A percentile compares a stretch with the other conserved stretches of the same genome.
Conservation (phyloP, 2,797 vertebrate species). For the Sciurus vulgaris region DNA sequence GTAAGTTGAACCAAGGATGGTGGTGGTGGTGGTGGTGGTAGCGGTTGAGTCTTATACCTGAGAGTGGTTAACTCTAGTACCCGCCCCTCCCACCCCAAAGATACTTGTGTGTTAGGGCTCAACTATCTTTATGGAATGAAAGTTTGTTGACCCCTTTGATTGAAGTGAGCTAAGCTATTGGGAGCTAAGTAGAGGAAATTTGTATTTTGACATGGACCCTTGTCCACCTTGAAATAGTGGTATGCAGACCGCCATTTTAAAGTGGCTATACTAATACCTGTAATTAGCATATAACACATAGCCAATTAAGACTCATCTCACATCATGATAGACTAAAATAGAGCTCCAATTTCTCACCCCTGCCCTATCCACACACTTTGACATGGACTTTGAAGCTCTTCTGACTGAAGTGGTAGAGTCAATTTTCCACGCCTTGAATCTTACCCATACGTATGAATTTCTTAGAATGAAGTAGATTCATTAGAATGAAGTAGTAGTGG, state of each 20-base stretch:
- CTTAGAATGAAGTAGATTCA: neutral
- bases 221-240: neutral
- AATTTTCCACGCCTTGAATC: neutral
- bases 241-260: neutral
- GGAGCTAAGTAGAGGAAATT: conserved; percentile 4
- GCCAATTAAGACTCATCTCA: neutral
- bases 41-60: neutral
- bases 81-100: neutral
- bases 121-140: neutral
- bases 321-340: neutral
- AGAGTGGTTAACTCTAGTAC: neutral
- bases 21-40: neutral
- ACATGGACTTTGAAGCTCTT: neutral
- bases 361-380: neutral
- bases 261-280: neutral
- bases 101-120: neutral
- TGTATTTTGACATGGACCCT: neutral
- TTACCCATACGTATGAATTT: neutral
- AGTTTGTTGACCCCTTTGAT: neutral
- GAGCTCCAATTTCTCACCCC: neutral
- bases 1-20: neutral
- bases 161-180: neutral
- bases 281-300: neutral
- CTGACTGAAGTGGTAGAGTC: neutral
- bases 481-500: neutral